These are phyloP conservation scores for Cyprinodon tularosa DNA, from an alignment of 2,113 vertebrate genomes.

Conservation along the genomic window DNA sequence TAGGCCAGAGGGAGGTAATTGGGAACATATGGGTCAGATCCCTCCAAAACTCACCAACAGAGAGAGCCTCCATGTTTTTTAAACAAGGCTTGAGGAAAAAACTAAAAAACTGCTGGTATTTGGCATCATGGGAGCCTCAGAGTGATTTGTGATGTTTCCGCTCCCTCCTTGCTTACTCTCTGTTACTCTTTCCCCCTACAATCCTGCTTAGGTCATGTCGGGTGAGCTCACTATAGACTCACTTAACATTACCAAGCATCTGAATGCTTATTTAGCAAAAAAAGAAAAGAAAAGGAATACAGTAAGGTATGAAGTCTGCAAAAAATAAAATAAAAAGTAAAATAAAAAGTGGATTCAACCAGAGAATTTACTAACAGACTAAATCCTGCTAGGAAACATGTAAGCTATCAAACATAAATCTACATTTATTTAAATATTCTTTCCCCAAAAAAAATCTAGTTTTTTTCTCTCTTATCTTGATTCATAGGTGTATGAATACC, in stretches of 20 bases:
- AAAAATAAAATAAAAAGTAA: constrained; percentile 3
- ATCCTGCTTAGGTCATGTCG: constrained; percentile 45
- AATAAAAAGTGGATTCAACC: background rate
- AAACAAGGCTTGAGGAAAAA: constrained; percentile 13
- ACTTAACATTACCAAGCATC: constrained; percentile 19
- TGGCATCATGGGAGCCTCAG: constrained; percentile 33
- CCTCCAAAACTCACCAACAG: constrained; percentile 38
- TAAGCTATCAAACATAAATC: background rate
- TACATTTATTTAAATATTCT: background rate
- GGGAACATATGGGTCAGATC: constrained; percentile 80
- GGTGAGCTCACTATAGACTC: constrained; percentile 53
- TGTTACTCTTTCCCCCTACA: constrained; percentile 22
- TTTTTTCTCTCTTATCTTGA: background rate
- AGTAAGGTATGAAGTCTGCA: constrained; percentile 7
- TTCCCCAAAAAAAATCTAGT: background rate
- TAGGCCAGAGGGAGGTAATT: constrained; percentile 79
- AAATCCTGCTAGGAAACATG: background rate
- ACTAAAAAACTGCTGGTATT: constrained; percentile 64
- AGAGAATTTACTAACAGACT: too few species aligned
- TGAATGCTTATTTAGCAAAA: constrained; percentile 9
- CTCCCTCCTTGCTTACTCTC: constrained; percentile 35
- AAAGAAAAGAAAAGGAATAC: constrained; percentile 25
- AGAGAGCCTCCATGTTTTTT: constrained; percentile 20
- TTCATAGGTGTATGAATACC: background rate
- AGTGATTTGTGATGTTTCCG: constrained; percentile 55